Base-by-base conservation (phyloP, 2,113 vertebrate genomes). In the Agapornis roseicollis region DNA sequence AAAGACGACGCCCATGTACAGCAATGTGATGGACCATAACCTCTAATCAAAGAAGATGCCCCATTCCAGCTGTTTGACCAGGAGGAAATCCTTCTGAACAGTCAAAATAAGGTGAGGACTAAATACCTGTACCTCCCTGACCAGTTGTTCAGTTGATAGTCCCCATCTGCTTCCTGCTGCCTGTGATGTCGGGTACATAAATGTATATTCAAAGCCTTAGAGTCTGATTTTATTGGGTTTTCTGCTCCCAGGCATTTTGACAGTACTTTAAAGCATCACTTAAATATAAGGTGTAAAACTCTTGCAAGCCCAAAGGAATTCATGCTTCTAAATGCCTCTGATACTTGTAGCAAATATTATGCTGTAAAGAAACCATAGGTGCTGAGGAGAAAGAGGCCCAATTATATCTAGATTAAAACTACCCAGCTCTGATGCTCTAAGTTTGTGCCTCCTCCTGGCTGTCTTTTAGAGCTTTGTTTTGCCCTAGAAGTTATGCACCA, bases 241-340 rank as follows among this genome's bases (percentile, higher is more conserved):
- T 1, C 2, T 6, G 7, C 29, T 1, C 1, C 16, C 11, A 27
- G 69, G 10, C 2, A 18, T 28, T 91, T 71, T 72, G 23, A 60
- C 89, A 53, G 22, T 37, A 27, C 77, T 53, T 89, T 56, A 81
- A 71, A 90, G 37, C 42, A 63, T 16, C 0, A 0, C 19, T 74
- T 53, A 9, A 31, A 17, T 80, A 33, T 20, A 89, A 72, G 10
- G 11, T 63, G 53, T 33, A 52, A 55, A 76, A 55, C 31, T 65
- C 27, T 46, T 37, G 19, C 31, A 69, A 85, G 56, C 25, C 85
- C 64, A 70, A 58, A 80, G 69, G 31, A 73, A 50, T 85, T 80
- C 7, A 23, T 65, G 37, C 37, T 89, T 37, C 60, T 71, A 44
- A 83, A 63, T 65, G 33, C 46, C n/a, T 69, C 73, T 69, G 11